Evolutionary conservation across 2,888 invertebrate genomes (phyloP).

Genomic region (Drosophila meridionalis): DNA sequence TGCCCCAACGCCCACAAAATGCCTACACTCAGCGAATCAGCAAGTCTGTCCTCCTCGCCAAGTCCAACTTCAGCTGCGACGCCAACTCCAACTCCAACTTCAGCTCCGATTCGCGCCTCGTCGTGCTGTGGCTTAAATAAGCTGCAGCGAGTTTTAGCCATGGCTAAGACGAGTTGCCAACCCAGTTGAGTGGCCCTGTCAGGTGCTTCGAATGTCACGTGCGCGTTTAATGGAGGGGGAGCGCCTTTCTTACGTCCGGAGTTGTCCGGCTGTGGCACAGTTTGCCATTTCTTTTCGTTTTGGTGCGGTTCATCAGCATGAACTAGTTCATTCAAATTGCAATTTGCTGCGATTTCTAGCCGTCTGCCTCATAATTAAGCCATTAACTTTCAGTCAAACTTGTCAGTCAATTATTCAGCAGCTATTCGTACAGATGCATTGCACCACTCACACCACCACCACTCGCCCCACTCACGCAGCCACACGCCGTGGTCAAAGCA

Average conservation of each 20-base stretch:
- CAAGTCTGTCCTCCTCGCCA: conserved; percentile 14
- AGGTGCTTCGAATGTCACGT: conserved; percentile 58
- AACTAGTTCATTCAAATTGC: conserved; percentile 60
- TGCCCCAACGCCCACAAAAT: conserved; percentile 49
- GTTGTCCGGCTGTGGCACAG: conserved; percentile 20
- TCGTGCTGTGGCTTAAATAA: conserved; percentile 59
- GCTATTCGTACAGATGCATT: conserved; percentile 30
- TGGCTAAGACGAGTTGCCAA: conserved; percentile 23
- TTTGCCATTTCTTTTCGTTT: conserved; percentile 16
- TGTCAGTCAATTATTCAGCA: conserved; percentile 28
- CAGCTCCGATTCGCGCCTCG: conserved; percentile 3
- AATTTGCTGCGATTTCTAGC: conserved; percentile 41
- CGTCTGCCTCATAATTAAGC: conserved; percentile 40
- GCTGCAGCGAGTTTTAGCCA: conserved; percentile 28
- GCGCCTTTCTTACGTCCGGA: conserved; percentile 18
- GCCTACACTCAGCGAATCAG: conserved; percentile 19
- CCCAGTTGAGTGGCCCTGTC: conserved; percentile 40
- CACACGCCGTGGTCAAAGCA: conserved; percentile 1
- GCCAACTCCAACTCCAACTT: conserved; percentile 1
- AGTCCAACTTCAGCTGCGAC: not conserved
- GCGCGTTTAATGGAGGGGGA: conserved; percentile 8
- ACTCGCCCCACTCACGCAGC: conserved; percentile 6
- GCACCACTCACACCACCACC: conserved; percentile 12
- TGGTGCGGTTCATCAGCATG: conserved; percentile 24
- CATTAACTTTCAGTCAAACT: conserved; percentile 45